Percentiles rank a stretch among this genome's conserved stretches.
phyloP scores from a whole-genome alignment of 2,888 invertebrate genomes.

The Gerris lacustris region DNA sequence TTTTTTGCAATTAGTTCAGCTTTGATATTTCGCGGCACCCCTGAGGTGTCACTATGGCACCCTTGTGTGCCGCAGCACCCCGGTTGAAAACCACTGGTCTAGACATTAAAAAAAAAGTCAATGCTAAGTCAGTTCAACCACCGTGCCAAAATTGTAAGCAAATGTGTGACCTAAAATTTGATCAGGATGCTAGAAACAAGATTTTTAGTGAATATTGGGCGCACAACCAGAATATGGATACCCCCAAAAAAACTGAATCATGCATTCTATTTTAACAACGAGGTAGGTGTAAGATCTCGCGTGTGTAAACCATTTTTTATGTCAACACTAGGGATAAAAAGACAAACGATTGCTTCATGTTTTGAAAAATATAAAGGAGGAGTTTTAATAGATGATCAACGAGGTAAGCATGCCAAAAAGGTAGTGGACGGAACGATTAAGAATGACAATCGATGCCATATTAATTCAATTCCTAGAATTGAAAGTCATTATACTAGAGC shows the following conservation, averaged over 20 bases:
- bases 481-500: not conserved
- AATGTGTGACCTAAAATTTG: not conserved
- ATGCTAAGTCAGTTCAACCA: not conserved
- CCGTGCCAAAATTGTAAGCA: not conserved
- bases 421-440: not conserved
- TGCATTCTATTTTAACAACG: not conserved
- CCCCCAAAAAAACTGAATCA: not conserved
- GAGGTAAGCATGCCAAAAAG: not conserved
- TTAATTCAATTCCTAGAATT: not conserved
- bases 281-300: not conserved
- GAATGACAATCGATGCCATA: not conserved
- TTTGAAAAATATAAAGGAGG: constrained; percentile 1
- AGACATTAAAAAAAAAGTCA: not conserved
- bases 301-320: not conserved
- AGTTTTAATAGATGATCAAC: not conserved
- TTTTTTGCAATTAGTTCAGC: too few relatives aligned
- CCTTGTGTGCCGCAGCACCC: too few relatives aligned
- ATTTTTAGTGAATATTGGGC: not conserved
- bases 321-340: not conserved
- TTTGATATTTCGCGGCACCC: too few relatives aligned
- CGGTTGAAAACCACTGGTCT: too few relatives aligned
- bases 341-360: not conserved
- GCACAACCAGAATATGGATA: not conserved
- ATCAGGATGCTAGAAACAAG: not conserved
- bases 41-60: too few relatives aligned